phyloP scores from a whole-genome alignment of 1,140 invertebrate species.

The Brachionus koreanus region DNA sequence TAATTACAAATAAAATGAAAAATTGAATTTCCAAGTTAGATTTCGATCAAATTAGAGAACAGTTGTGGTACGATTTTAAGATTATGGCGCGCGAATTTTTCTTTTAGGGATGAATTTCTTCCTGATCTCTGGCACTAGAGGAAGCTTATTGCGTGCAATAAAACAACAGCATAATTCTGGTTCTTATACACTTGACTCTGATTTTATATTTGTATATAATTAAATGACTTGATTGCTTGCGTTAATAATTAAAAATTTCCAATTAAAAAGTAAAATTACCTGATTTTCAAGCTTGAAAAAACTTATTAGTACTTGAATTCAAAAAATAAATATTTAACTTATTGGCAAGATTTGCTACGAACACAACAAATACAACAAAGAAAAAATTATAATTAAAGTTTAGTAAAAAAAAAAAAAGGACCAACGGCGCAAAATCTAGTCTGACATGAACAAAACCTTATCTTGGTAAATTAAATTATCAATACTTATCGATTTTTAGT shows the following conservation, averaged over 20 bases:
- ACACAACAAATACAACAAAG: neutral
- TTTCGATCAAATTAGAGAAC: neutral
- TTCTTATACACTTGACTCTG: neutral
- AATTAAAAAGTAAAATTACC: conserved; percentile 23
- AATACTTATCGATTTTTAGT: conserved; percentile 1
- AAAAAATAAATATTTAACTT: conserved; percentile 20
- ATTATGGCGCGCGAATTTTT: neutral
- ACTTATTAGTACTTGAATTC: neutral
- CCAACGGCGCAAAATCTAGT: neutral
- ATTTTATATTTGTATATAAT: conserved; percentile 19
- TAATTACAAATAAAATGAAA: neutral
- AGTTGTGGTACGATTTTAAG: neutral
- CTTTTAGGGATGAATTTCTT: neutral
- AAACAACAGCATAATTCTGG: neutral
- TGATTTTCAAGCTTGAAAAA: conserved; percentile 3
- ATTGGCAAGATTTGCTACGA: neutral
- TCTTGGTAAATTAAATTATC: conserved; percentile 33
- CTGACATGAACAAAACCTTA: neutral
- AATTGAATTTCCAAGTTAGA: neutral
- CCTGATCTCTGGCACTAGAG: neutral
- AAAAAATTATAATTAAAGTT: neutral
- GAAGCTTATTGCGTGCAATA: neutral
- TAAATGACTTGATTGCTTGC: conserved; percentile 27
- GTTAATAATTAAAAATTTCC: conserved; percentile 28
- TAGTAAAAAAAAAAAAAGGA: neutral